Evolutionary conservation across 2,113 vertebrate species (phyloP).

Genomic region (Oreochromis niloticus): DNA sequence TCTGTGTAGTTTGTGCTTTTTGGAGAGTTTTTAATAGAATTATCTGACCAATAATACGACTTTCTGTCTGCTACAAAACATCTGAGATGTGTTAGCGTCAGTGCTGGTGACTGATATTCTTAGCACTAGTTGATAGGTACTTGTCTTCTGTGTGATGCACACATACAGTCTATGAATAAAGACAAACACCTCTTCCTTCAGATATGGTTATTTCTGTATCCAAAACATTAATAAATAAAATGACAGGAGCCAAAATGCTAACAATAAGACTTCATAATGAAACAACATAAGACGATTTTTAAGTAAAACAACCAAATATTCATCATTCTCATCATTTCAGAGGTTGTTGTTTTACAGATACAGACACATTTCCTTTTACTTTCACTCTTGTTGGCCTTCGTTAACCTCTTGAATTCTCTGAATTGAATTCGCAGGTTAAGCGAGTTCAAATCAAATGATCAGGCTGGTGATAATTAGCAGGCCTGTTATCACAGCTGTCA

Average conservation of each 20-base stretch:
- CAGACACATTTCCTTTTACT: not conserved
- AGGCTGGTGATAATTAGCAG: not conserved
- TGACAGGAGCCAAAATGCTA: not conserved
- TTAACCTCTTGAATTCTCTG: not conserved
- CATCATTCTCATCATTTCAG: not conserved
- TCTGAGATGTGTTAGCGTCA: not conserved
- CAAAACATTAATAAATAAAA: not conserved
- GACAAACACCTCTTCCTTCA: not conserved
- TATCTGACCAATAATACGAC: not conserved
- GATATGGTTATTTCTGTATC: not conserved
- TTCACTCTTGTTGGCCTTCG: not conserved
- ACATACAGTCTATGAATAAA: not conserved
- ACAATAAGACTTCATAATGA: not conserved
- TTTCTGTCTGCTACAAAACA: not conserved
- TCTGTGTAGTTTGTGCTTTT: not conserved
- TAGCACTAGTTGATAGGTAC: not conserved
- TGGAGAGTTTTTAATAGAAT: not conserved
- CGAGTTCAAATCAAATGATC: accelerated
- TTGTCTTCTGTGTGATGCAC: not conserved
- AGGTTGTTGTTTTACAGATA: accelerated
- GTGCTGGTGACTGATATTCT: not conserved
- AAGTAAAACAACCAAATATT: not conserved
- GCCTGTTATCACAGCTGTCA: not conserved
- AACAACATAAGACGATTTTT: not conserved
- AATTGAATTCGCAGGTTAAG: not conserved